Percentiles rank a stretch among this genome's conserved stretches.
phyloP scores from a whole-genome alignment of 2,113 vertebrate genomes.

The Anoura caudifer region DNA sequence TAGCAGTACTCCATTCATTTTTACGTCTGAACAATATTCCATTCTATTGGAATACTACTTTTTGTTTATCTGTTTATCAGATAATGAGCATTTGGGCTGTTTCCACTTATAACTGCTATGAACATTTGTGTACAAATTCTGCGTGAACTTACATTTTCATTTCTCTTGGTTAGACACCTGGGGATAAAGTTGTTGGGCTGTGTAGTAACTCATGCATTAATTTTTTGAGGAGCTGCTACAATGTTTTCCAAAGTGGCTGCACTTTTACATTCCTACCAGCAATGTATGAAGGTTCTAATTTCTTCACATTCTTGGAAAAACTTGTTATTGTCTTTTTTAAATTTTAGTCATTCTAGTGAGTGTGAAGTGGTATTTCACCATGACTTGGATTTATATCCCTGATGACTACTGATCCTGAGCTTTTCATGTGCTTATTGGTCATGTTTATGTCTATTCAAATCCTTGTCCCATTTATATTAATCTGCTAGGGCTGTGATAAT shows the following conservation, averaged over 20 bases:
- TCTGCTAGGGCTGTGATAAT: not conserved
- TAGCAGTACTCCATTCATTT: not conserved
- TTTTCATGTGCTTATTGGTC: not conserved
- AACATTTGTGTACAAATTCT: not conserved
- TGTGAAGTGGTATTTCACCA: not conserved
- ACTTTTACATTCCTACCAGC: not conserved
- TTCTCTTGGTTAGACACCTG: not conserved
- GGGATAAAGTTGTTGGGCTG: not conserved
- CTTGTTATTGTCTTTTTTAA: not conserved
- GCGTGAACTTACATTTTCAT: not conserved
- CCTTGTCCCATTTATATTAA: not conserved
- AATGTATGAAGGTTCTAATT: not conserved
- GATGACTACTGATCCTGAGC: not conserved
- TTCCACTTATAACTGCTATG: not conserved
- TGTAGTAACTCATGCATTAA: not conserved
- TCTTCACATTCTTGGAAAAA: not conserved
- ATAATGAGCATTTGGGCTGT: not conserved
- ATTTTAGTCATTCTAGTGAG: not conserved
- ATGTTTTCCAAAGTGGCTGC: not conserved
- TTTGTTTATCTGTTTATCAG: not conserved
- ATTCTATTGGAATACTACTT: not conserved
- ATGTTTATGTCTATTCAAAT: not conserved
- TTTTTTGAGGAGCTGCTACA: not conserved
- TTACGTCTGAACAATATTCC: not conserved
- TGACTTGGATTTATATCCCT: not conserved